phyloP scores from a whole-genome alignment of 1,140 invertebrate species.

The Drosophila ohnishii region DNA sequence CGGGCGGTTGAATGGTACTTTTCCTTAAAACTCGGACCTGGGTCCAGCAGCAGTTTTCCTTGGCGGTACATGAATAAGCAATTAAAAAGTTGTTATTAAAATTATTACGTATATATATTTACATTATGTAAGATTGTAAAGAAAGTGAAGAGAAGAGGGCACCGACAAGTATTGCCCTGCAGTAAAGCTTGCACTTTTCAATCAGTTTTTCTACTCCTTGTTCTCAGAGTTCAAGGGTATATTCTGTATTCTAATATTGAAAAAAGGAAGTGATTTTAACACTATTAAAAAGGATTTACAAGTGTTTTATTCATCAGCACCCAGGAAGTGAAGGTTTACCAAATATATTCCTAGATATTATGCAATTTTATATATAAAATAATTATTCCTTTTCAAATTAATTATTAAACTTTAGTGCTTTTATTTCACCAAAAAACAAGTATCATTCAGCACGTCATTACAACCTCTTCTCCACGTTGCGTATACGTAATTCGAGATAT shows the following conservation, averaged over 20 bases:
- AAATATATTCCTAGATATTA: neutral
- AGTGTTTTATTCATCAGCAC: neutral
- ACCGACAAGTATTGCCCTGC: constrained; percentile 23
- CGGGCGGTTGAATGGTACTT: constrained; percentile 17
- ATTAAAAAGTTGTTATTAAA: constrained; percentile 82
- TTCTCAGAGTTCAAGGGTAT: neutral
- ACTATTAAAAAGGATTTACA: neutral
- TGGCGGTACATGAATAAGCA: constrained; percentile 77
- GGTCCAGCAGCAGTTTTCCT: constrained; percentile 37
- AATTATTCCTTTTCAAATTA: neutral
- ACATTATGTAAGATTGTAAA: constrained; percentile 68
- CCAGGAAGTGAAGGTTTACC: neutral
- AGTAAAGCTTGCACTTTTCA: constrained; percentile 34
- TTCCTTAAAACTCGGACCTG: constrained; percentile 22
- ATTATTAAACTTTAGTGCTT: neutral
- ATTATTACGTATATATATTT: constrained; percentile 41
- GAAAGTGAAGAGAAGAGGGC: constrained; percentile 46
- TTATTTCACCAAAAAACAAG: too few relatives aligned
- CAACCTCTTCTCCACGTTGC: neutral
- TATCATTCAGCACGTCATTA: neutral
- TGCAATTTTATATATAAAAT: neutral
- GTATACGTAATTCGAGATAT: constrained; percentile 9
- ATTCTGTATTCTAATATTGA: neutral
- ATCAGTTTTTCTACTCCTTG: constrained; percentile 22
- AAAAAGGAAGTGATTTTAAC: neutral